Conservation (phyloP, 2,888 invertebrate genomes). For the Stenolophus ochropezus region DNA sequence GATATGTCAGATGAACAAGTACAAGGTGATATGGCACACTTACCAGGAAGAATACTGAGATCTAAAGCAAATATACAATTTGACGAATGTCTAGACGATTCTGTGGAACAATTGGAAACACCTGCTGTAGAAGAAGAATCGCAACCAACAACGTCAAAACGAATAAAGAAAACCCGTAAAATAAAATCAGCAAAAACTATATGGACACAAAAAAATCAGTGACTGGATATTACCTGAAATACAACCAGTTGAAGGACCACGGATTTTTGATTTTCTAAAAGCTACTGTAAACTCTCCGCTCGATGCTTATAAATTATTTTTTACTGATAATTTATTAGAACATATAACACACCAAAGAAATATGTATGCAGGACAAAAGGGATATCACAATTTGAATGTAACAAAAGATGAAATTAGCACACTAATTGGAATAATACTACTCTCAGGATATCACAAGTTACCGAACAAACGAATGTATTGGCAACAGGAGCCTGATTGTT, state of each 20-base stretch:
- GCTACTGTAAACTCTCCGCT: not conserved
- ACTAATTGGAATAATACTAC: not conserved
- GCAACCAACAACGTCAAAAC: not conserved
- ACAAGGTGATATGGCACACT: too few relatives aligned
- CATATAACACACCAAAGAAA: not conserved
- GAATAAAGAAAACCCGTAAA: not conserved
- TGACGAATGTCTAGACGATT: not conserved
- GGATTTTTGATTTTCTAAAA: constrained; percentile 2
- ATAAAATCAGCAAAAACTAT: not conserved
- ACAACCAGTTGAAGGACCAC: not conserved
- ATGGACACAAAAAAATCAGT: not conserved
- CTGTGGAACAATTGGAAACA: not conserved
- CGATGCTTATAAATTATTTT: not conserved
- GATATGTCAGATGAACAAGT: too few relatives aligned
- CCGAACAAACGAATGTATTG: not conserved
- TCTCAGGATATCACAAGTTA: not conserved
- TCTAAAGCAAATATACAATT: not conserved
- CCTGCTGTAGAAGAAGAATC: not conserved
- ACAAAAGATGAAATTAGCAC: not conserved
- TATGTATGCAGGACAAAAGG: not conserved
- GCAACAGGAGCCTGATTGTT: not conserved
- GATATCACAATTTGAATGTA: not conserved
- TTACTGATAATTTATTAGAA: not conserved
- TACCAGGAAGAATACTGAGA: too few relatives aligned
- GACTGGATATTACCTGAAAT: not conserved